Evolutionary conservation across 2,888 invertebrate species (phyloP), one percentile per base, ranked within the genome.

Genomic region (Parascotia fuliginaria): DNA sequence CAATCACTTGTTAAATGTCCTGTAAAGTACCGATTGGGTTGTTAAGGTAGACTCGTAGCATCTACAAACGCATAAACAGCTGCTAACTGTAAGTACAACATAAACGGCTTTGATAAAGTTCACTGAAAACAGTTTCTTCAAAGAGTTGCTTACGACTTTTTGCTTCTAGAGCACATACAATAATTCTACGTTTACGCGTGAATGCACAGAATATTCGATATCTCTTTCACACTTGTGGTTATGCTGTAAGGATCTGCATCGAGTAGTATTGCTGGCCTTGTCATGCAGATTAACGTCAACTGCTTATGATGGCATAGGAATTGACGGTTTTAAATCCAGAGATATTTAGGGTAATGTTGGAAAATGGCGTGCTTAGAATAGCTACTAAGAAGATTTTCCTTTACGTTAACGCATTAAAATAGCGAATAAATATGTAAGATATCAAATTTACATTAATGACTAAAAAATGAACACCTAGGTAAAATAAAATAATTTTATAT

Each of bases 101-200:
- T 19, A 19, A 19, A 19, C 19, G 19, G 19, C 3, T 19, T 16
- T 19, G 9, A 14, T 13, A 44, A 43, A 13, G 11, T 32, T 12
- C 13, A 9, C 16, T 27, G 29, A 34, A 47, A 34, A 49, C 41
- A 42, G 40, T 55, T 62, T 47, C 38, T 55, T 24, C 51, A 57
- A 55, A 47, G 42, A 42, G 41, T 36, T 36, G 70, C 85, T 82
- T 90, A 87, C 81, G 83, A 63, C 85, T 63, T 79, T 89, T 71
- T 79, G 73, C 79, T 66, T 65, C 72, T 66, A 50, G 59, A 44
- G 54, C 65, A 14, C 65, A 68, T 78, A 79, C 83, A 80, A 86
- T 86, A 89, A 89, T 87, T 86, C 85, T 83, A 78, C 79, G 68
- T 87, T 90, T 83, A 89, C 88, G 90, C 89, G 85, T 89, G 89